Base-by-base conservation (phyloP, 2,888 invertebrate species). In the Elysia crispata region DNA sequence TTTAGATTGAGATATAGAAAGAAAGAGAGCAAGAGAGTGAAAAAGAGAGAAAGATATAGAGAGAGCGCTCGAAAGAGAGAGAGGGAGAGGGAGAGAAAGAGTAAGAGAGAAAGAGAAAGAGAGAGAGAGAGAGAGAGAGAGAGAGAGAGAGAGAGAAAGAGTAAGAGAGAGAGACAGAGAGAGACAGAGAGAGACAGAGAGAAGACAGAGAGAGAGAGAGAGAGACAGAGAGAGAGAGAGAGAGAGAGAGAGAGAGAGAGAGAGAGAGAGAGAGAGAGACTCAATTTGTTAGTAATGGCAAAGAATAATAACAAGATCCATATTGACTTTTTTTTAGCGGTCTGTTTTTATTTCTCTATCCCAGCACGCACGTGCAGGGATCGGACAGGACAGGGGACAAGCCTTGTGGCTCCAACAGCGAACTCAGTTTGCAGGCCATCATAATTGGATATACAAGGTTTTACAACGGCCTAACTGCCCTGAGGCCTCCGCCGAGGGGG, bases 61-160 rank as follows among this genome's bases (percentile, higher is more conserved):
- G 54, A 54, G 13, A 54, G 54, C 13, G 54, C 13, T 54, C 13
- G 33, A 20, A 1, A 70, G 23, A 25, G 1, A 30, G 33, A 30
- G 33, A 30, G 1, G 70, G 18, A 33, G 49, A 33, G 23, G 23
- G 8, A 41, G 50, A 72, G 72, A 72, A 25, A 72, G 72, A 72
- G 8, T 41, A 49, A 72, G 50, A 72, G 72, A 72, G 50, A 72
- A 49, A 72, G 18, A 0, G 31, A 49, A 18, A 50, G 73, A 73
- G 54, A 73, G 73, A 73, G 28, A 73, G 50, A 50, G 54, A 73
- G 73, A 73, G 54, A 73, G 73, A 73, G 54, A 73, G 50, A 73
- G 54, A 73, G 50, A 73, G 54, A 73, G 73, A 73, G 23, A 73
- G 73, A 73, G 54, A 50, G 50, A 50, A 30, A 73, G 50, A 73